Evolutionary conservation across 1,140 invertebrate species (phyloP).

Genomic region (Macrobrachium nipponense): DNA sequence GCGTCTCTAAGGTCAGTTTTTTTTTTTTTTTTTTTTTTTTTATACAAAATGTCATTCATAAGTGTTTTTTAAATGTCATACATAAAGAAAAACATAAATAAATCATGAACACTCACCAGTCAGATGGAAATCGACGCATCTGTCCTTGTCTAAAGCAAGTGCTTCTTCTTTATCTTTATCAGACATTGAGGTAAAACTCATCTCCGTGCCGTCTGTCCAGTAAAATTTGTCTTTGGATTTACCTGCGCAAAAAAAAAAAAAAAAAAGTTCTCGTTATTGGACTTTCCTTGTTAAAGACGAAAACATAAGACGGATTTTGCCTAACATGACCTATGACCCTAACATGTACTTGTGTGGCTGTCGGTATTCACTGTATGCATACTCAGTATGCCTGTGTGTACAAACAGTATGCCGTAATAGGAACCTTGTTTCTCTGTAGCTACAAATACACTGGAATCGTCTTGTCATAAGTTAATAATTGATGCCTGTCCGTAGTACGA

Average conservation of each 20-base stretch:
- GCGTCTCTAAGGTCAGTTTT: too few relatives aligned
- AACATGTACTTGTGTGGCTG: not conserved
- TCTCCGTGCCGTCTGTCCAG: slow-evolving; percentile 28
- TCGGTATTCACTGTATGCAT: not conserved
- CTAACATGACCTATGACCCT: too few relatives aligned
- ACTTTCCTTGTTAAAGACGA: too few relatives aligned
- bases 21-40: not conserved
- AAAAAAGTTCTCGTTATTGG: too few relatives aligned
- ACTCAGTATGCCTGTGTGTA: not conserved
- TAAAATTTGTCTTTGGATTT: not conserved
- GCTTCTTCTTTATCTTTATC: not conserved
- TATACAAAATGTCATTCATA: not conserved
- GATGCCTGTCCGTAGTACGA: too few relatives aligned
- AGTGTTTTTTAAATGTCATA: not conserved
- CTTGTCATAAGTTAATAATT: too few relatives aligned
- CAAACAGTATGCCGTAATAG: too few relatives aligned
- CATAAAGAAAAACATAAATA: not conserved
- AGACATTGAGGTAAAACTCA: slow-evolving; percentile 32
- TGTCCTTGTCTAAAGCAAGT: not conserved
- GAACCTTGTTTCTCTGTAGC: too few relatives aligned
- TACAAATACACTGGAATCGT: too few relatives aligned
- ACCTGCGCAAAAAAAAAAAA: not conserved
- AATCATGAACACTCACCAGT: slow-evolving; percentile 5
- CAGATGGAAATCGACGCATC: slow-evolving; percentile 23
- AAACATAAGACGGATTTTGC: too few relatives aligned